Conservation (phyloP, 2,113 vertebrate genomes). For the Prunella fulvescens region DNA sequence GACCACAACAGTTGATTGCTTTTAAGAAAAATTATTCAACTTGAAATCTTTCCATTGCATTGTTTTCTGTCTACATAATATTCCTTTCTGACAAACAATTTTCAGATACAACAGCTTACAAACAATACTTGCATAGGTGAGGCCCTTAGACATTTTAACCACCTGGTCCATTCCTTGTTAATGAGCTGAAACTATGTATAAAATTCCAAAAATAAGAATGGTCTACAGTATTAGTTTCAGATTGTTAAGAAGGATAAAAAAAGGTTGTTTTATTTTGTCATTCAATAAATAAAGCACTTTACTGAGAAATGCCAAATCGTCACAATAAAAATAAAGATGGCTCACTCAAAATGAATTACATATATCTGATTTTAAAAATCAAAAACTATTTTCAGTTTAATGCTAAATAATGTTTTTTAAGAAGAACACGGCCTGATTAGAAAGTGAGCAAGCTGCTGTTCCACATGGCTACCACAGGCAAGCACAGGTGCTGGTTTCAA, state of each 20-base stretch:
- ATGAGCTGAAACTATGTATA: background rate
- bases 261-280: background rate
- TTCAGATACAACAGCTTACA: slow-evolving; percentile 52
- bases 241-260: background rate
- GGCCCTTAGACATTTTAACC: slow-evolving; percentile 16
- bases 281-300: slow-evolving; percentile 37
- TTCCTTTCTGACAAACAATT: slow-evolving; percentile 42
- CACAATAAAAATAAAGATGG: slow-evolving; percentile 41
- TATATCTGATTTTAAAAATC: slow-evolving; percentile 60
- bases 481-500: slow-evolving; percentile 57
- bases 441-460: slow-evolving; percentile 69
- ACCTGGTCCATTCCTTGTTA: background rate
- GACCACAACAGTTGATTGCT: slow-evolving; percentile 54
- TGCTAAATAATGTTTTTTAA: slow-evolving; percentile 46
- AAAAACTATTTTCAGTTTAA: slow-evolving; percentile 10
- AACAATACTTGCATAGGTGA: slow-evolving; percentile 24
- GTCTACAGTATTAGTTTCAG: slow-evolving; percentile 12
- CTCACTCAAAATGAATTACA: slow-evolving; percentile 58
- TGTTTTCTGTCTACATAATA: slow-evolving; percentile 69
- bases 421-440: slow-evolving; percentile 73
- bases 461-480: slow-evolving; percentile 61
- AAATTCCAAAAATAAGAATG: slow-evolving; percentile 32
- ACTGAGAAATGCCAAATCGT: background rate
- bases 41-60: slow-evolving; percentile 52
- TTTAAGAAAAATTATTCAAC: slow-evolving; percentile 44